Evolutionary conservation across 2,888 invertebrate species (phyloP).

Genomic region (Sarcophaga caerulescens): DNA sequence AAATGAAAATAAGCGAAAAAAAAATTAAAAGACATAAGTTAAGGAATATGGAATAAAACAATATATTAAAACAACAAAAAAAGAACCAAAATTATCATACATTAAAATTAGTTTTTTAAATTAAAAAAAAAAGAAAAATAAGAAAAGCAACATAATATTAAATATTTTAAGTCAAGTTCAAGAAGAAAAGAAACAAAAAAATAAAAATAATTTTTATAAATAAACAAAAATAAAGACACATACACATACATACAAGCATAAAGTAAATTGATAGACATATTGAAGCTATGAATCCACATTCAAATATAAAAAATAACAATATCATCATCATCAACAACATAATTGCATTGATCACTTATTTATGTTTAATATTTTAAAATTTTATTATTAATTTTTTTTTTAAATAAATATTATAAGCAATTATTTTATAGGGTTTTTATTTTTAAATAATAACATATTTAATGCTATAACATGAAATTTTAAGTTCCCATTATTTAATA

Average conservation of each 20-base stretch:
- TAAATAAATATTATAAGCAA: conserved; percentile 24
- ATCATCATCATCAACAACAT: background rate
- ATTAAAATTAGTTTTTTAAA: conserved; percentile 49
- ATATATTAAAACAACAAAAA: conserved; percentile 67
- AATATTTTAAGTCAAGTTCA: conserved; percentile 51
- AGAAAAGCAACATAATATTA: conserved; percentile 29
- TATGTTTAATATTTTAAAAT: conserved; percentile 11
- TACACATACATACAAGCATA: conserved; percentile 22
- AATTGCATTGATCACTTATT: conserved; percentile 27
- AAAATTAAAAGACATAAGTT: conserved; percentile 55
- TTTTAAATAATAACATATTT: conserved; percentile 21
- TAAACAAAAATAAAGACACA: conserved; percentile 17
- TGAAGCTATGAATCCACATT: conserved; percentile 46
- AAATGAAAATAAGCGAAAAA: conserved; percentile 59
- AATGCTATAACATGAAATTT: conserved; percentile 61
- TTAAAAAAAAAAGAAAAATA: background rate
- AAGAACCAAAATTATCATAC: conserved; percentile 67
- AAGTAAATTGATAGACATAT: conserved; percentile 18
- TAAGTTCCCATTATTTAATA: conserved; percentile 66
- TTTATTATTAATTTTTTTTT: conserved; percentile 18
- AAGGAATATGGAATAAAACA: conserved; percentile 67
- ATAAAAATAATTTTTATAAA: conserved; percentile 29
- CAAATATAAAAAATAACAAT: conserved; percentile 6
- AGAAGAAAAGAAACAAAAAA: background rate
- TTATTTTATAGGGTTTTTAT: conserved; percentile 15